Evolutionary conservation across 2,888 invertebrate species (phyloP), one percentile per base, ranked within the genome.

Genomic region (Nineta flava): DNA sequence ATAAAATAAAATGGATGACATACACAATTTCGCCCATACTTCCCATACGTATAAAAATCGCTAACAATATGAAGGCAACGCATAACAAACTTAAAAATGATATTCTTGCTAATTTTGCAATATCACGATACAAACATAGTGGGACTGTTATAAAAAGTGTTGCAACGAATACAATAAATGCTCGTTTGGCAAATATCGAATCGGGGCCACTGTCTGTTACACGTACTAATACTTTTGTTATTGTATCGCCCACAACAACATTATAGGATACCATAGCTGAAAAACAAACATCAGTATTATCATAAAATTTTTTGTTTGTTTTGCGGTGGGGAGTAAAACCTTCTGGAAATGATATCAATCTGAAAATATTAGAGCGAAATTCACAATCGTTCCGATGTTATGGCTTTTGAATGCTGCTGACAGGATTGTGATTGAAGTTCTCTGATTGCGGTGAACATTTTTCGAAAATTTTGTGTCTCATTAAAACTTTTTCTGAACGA

Each of bases 261-360:
- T 88, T 88, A 66, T 88, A 88, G 51, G 87, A 87, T 52, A 87
- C 83, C 87, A 88, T 87, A 9, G 87, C 87, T 87, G 71, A 38
- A 73, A 72, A 50, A 55, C 50, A 45, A 47, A 13, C 16, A 13
- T 44, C 7, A n/a, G n/a, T n/a, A n/a, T n/a, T n/a, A 10, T 9
- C 41, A 7, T 7, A 10, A n/a, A n/a, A n/a, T n/a, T n/a, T n/a
- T n/a, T n/a, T n/a, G n/a, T n/a, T n/a, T n/a, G n/a, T n/a, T n/a
- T n/a, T n/a, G n/a, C n/a, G n/a, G n/a, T n/a, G n/a, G n/a, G n/a
- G n/a, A n/a, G n/a, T n/a, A n/a, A n/a, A n/a, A n/a, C n/a, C n/a
- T n/a, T n/a, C n/a, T n/a, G n/a, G n/a, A n/a, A n/a, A n/a, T n/a
- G n/a, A n/a, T n/a, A n/a, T n/a, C n/a, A n/a, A n/a, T n/a, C n/a